Conservation (phyloP, 2,113 vertebrate species). For the Tachysurus fulvidraco region DNA sequence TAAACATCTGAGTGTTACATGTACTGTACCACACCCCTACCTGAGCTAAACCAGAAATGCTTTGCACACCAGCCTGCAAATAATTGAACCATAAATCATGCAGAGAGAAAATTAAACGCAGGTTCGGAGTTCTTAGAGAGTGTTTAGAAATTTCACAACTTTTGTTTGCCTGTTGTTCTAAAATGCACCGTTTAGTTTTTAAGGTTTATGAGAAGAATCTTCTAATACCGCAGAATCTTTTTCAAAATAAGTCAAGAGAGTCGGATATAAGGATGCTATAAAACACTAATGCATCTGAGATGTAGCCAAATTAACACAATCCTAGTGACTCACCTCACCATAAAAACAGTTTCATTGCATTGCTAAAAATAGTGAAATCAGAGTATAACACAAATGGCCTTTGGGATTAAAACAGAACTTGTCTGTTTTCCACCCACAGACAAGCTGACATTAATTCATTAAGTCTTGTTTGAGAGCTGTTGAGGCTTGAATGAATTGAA, state of each 20-base stretch:
- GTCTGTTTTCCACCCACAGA: neutral
- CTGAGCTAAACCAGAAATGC: neutral
- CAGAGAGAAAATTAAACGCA: neutral
- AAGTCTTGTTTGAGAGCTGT: neutral
- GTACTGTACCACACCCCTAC: neutral
- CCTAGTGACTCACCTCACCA: slow-evolving; percentile 9
- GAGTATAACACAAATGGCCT: neutral
- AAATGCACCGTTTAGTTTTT: neutral
- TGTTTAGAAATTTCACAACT: neutral
- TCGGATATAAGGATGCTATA: neutral
- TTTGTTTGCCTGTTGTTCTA: neutral
- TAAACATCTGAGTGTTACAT: neutral
- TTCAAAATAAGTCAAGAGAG: neutral
- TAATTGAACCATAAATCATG: slow-evolving; percentile 1
- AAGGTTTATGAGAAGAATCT: neutral
- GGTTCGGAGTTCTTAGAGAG: neutral
- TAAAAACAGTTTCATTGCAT: neutral
- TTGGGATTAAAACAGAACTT: neutral
- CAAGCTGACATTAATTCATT: neutral
- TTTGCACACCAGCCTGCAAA: neutral
- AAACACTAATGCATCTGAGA: neutral
- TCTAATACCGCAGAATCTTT: neutral
- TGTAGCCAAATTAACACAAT: neutral
- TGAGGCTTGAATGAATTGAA: neutral
- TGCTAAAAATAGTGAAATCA: slow-evolving; percentile 6